phyloP scores from a whole-genome alignment of 2,797 vertebrate genomes.

The Hyperoplus lanceolatus region DNA sequence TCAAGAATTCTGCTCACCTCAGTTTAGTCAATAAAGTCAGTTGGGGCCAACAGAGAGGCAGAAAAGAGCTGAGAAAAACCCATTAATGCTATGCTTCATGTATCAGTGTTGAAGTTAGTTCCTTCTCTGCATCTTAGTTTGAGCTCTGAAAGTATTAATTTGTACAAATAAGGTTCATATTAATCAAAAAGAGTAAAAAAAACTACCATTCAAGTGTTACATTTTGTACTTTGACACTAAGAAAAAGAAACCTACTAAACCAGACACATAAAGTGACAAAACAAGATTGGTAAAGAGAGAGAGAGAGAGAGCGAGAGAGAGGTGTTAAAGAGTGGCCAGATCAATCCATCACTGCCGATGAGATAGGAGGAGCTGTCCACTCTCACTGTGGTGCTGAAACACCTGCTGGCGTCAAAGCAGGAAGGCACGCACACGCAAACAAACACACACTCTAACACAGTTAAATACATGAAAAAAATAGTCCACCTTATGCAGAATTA shows the following conservation, averaged over 20 bases:
- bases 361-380: conserved; percentile 70
- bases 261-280: too few species aligned
- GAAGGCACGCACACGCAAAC: neutral
- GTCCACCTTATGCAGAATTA: neutral
- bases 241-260: neutral
- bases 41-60: conserved; percentile 37
- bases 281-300: too few species aligned
- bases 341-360: conserved; percentile 14
- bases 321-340: neutral
- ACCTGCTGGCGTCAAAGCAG: conserved; percentile 30
- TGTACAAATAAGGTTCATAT: neutral
- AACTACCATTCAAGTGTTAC: neutral
- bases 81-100: conserved; percentile 40
- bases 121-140: conserved; percentile 32
- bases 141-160: conserved; percentile 2
- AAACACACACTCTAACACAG: conserved; percentile 2
- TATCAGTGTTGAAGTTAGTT: conserved; percentile 30
- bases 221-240: neutral
- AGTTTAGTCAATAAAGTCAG: conserved; percentile 61
- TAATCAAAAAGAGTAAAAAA: neutral
- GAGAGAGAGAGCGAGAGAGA: neutral
- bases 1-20: conserved; percentile 63
- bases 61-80: conserved; percentile 26
- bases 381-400: conserved; percentile 75
- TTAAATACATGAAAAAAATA: conserved; percentile 2